Percentiles rank a stretch among this genome's conserved stretches.
phyloP scores from a whole-genome alignment of 2,888 invertebrate genomes.

The Dicyrtomina minuta region DNA sequence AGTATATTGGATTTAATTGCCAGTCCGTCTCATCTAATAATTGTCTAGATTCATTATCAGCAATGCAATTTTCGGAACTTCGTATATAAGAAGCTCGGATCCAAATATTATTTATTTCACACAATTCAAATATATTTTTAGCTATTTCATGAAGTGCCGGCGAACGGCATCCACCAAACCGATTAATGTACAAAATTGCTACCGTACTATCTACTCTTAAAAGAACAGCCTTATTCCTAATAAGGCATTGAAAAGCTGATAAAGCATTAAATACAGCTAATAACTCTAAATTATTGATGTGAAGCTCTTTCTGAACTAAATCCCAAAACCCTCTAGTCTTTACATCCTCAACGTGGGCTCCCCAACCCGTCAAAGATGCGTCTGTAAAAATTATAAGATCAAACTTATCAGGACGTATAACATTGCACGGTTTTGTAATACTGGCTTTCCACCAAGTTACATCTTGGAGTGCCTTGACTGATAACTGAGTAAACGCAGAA shows the following conservation, averaged over 20 bases:
- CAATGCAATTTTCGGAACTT: too few species aligned
- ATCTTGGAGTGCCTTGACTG: neutral
- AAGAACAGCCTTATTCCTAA: neutral
- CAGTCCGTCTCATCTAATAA: neutral
- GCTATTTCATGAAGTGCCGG: too few species aligned
- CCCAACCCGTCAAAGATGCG: too few species aligned
- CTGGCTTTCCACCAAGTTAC: neutral
- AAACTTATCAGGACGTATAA: neutral
- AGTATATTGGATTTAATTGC: neutral
- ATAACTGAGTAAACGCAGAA: neutral
- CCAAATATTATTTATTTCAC: neutral
- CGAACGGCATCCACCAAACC: neutral
- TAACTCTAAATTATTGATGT: too few species aligned
- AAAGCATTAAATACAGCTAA: neutral
- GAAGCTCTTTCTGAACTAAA: neutral
- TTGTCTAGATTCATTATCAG: neutral
- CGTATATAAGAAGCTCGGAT: neutral
- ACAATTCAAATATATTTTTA: neutral
- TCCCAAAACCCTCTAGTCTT: neutral
- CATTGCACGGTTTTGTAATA: neutral
- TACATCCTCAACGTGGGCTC: too few species aligned
- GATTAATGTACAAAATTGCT: neutral
- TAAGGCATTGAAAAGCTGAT: neutral
- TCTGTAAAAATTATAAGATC: too few species aligned
- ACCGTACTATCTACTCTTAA: conserved; percentile 1